These are phyloP conservation scores for Drosophila kepulauana DNA, from an alignment of 1,140 invertebrate genomes.

Conservation along the genomic window DNA sequence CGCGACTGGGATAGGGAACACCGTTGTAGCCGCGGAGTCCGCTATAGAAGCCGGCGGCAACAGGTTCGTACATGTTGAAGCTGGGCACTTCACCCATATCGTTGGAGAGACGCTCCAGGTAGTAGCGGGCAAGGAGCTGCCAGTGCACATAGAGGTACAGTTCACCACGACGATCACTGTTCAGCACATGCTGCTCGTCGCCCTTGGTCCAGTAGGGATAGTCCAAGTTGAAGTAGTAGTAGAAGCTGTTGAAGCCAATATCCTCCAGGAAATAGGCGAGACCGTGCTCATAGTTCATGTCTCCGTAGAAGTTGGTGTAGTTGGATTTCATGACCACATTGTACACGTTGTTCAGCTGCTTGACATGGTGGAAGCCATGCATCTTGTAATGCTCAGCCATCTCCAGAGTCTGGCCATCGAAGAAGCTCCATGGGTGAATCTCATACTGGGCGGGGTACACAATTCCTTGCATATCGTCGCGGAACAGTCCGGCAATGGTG, in stretches of 20 bases:
- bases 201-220: constrained; percentile 86
- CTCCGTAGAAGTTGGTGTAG: constrained; percentile 86
- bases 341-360: constrained; percentile 85
- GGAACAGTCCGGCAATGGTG: constrained; percentile 86
- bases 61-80: constrained; percentile 86
- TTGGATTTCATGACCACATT: constrained; percentile 86
- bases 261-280: constrained; percentile 90
- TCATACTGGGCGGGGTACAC: constrained; percentile 88
- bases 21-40: constrained; percentile 88
- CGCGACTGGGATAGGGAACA: constrained; percentile 87
- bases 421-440: constrained; percentile 88
- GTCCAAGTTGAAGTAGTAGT: constrained; percentile 86
- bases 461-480: constrained; percentile 87
- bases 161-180: constrained; percentile 87
- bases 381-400: constrained; percentile 87
- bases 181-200: constrained; percentile 85
- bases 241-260: constrained; percentile 89
- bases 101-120: constrained; percentile 88
- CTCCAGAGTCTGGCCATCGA: constrained; percentile 86
- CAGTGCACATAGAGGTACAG: constrained; percentile 87
- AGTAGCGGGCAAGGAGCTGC: constrained; percentile 88
- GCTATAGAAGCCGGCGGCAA: constrained; percentile 87
- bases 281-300: constrained; percentile 85
- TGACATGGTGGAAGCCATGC: constrained; percentile 86
- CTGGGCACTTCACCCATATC: constrained; percentile 88